phyloP scores from a whole-genome alignment of 2,888 invertebrate species.

The Emesis furor region DNA sequence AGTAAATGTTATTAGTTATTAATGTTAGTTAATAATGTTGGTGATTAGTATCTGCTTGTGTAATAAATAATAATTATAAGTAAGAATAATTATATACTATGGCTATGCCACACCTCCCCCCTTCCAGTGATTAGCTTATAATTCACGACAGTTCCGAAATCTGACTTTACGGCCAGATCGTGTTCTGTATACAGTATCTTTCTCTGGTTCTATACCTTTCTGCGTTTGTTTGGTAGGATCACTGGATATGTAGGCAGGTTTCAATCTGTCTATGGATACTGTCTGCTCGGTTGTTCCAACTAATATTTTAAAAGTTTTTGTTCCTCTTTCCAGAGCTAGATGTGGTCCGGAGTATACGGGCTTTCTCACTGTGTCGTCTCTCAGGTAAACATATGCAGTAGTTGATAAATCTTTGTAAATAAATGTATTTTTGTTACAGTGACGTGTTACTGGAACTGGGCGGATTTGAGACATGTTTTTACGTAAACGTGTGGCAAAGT shows the following conservation, averaged over 20 bases:
- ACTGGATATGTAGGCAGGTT: too few relatives aligned
- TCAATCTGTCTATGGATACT: too few relatives aligned
- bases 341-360: neutral
- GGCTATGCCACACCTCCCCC: neutral
- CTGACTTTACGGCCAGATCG: too few relatives aligned
- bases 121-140: neutral
- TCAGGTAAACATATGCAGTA: neutral
- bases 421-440: constrained; percentile 4
- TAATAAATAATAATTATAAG: too few relatives aligned
- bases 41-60: too few relatives aligned
- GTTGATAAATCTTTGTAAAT: neutral
- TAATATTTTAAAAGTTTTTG: neutral
- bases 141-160: too few relatives aligned
- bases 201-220: too few relatives aligned
- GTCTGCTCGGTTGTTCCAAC: neutral
- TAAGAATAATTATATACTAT: too few relatives aligned
- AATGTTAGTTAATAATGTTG: too few relatives aligned
- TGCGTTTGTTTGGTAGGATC: too few relatives aligned
- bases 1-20: too few relatives aligned
- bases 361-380: neutral
- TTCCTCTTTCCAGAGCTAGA: neutral
- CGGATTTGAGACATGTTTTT: neutral
- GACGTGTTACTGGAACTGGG: neutral
- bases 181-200: neutral
- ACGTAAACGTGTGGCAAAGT: neutral